A percentile compares a stretch with the other conserved stretches of the same genome.
phyloP scores from a whole-genome alignment of 2,888 invertebrate species.

The Melangyna quadrimaculata region DNA sequence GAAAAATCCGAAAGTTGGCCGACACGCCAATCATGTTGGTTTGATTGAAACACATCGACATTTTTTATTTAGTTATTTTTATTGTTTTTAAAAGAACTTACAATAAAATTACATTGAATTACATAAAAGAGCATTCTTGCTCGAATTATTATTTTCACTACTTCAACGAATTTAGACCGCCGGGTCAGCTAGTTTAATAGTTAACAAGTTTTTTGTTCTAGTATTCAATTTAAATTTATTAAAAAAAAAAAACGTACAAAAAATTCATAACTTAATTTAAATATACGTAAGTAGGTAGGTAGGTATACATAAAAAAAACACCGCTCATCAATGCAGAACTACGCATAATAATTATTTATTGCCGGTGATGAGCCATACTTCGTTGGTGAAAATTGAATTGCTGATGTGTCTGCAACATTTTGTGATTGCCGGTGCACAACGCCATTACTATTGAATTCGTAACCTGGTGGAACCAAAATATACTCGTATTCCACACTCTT shows the following conservation, averaged over 20 bases:
- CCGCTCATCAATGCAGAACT: not conserved
- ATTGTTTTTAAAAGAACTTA: too few species aligned
- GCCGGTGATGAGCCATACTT: not conserved
- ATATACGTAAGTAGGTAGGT: too few species aligned
- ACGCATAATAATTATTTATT: not conserved
- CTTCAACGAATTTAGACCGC: too few species aligned
- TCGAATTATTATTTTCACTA: too few species aligned
- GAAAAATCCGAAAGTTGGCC: too few species aligned
- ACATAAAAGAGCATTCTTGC: too few species aligned
- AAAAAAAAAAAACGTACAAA: not conserved
- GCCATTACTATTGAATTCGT: not conserved
- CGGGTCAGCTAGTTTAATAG: too few species aligned
- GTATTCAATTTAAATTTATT: not conserved
- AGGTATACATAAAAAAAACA: not conserved
- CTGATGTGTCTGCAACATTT: not conserved
- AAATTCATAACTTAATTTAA: not conserved
- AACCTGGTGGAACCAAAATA: not conserved
- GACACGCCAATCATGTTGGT: too few species aligned
- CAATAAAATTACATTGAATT: too few species aligned
- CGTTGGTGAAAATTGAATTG: not conserved
- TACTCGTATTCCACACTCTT: not conserved
- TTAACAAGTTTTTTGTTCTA: not conserved
- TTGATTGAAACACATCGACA: too few species aligned
- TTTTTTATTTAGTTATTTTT: too few species aligned
- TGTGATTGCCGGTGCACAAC: not conserved